A percentile compares a stretch with the other conserved stretches of the same genome.
Evolutionary conservation across 2,888 invertebrate species (phyloP).

Genomic region (Azorinus chamasolen): DNA sequence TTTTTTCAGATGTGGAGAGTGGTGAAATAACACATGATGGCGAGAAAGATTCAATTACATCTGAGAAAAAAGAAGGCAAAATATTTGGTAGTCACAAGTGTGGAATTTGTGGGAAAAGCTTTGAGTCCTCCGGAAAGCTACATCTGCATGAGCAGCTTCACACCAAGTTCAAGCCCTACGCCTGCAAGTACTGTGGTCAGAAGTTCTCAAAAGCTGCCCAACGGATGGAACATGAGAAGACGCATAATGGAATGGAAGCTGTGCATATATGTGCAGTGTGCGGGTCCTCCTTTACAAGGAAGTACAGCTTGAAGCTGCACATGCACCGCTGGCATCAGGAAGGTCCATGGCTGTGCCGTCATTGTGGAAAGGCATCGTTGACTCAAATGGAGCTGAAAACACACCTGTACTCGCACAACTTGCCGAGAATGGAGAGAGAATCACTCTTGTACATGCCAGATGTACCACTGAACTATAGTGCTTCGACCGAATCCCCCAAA

Average conservation of each 20-base stretch:
- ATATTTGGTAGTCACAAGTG: conserved; percentile 66
- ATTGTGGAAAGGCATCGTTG: conserved; percentile 74
- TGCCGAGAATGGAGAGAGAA: conserved; percentile 68
- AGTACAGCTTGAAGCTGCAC: conserved; percentile 75
- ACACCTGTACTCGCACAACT: conserved; percentile 74
- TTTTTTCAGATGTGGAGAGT: conserved; percentile 28
- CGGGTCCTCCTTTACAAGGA: conserved; percentile 73
- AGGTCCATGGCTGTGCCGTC: conserved; percentile 77
- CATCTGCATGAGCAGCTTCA: conserved; percentile 77
- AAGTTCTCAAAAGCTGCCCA: conserved; percentile 74
- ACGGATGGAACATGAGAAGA: conserved; percentile 74
- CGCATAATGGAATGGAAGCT: conserved; percentile 64
- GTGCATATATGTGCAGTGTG: conserved; percentile 73
- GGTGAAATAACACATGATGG: conserved; percentile 17
- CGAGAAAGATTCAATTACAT: conserved; percentile 14
- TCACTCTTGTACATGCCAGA: conserved; percentile 71
- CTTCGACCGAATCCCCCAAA: conserved; percentile 15
- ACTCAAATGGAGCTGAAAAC: conserved; percentile 70
- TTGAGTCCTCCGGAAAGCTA: conserved; percentile 71
- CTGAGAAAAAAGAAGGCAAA: conserved; percentile 54
- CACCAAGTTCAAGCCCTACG: conserved; percentile 76
- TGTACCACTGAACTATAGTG: conserved; percentile 48
- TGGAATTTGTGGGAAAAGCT: conserved; percentile 76
- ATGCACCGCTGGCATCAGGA: conserved; percentile 74
- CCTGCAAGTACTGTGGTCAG: conserved; percentile 78